Evolutionary conservation across 2,888 invertebrate genomes (phyloP).

Genomic region (Dugesia japonica): DNA sequence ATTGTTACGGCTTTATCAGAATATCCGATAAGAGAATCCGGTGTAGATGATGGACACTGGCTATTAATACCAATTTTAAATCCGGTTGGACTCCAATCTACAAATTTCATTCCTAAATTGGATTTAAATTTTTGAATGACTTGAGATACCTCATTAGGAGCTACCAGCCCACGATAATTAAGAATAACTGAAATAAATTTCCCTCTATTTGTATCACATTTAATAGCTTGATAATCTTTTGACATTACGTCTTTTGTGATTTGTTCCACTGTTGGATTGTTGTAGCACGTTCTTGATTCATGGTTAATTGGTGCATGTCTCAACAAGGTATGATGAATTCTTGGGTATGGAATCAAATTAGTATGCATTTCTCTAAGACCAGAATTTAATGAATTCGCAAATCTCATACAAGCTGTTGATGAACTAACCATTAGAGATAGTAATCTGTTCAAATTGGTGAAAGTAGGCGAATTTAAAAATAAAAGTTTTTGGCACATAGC

Average conservation of each 20-base stretch:
- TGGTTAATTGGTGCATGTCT: constrained; percentile 30
- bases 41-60: constrained; percentile 58
- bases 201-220: constrained; percentile 17
- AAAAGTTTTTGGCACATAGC: constrained; percentile 27
- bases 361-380: constrained; percentile 35
- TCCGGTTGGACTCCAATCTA: constrained; percentile 53
- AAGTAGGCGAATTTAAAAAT: constrained; percentile 30
- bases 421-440: constrained; percentile 32
- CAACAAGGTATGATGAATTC: constrained; percentile 35
- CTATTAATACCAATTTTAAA: constrained; percentile 61
- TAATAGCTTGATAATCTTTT: neutral
- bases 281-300: neutral
- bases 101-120: constrained; percentile 38
- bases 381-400: constrained; percentile 17
- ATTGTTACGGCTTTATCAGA: constrained; percentile 46
- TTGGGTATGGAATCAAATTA: constrained; percentile 35
- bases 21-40: constrained; percentile 64
- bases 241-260: constrained; percentile 25
- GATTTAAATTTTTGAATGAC: constrained; percentile 38
- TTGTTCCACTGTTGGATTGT: constrained; percentile 14
- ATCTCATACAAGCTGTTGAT: constrained; percentile 26
- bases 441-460: constrained; percentile 34
- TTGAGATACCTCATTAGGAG: neutral
- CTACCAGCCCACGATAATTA: constrained; percentile 21
- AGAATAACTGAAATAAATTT: constrained; percentile 21